Evolutionary conservation across 2,113 vertebrate species (phyloP).

Genomic region (Bos taurus): ARS-UCD2.0 NC_037338.1:20733501-20734000

Average conservation of each 20-base stretch:
- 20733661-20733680: background rate
- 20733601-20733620: background rate
- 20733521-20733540: background rate
- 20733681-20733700: background rate
- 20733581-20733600: background rate
- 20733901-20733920: background rate
- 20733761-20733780: background rate
- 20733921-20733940: background rate
- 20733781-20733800: background rate
- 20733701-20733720: background rate
- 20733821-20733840: background rate
- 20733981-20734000: background rate
- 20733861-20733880: background rate
- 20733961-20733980: background rate
- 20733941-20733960: background rate
- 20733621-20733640: background rate
- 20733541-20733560: background rate
- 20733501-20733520: background rate
- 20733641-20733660: background rate
- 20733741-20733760: background rate
- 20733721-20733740: background rate
- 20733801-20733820: background rate
- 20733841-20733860: background rate
- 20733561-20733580: background rate
- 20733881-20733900: background rate